phyloP scores from a whole-genome alignment of 2,113 vertebrate species.

The Nanger granti region DNA sequence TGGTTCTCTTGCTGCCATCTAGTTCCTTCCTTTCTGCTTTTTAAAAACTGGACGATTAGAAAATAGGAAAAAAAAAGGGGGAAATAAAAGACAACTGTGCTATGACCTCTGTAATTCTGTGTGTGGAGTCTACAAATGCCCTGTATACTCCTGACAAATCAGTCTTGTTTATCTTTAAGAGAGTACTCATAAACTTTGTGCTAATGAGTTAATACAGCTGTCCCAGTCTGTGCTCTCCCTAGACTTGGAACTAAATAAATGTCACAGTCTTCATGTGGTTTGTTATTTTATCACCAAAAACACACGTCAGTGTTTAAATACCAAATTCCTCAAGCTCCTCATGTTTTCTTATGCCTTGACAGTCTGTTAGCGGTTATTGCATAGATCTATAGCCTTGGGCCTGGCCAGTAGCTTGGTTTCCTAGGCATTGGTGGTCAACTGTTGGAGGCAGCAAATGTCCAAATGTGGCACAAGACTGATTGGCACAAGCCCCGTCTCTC shows the following conservation, averaged over 20 bases:
- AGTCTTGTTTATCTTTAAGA: not conserved
- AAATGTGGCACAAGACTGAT: not conserved
- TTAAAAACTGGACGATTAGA: not conserved
- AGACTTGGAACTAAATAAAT: not conserved
- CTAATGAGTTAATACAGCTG: not conserved
- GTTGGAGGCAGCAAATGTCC: not conserved
- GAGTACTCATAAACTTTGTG: not conserved
- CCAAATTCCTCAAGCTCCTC: not conserved
- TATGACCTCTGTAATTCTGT: not conserved
- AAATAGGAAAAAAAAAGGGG: not conserved
- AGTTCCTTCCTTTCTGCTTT: not conserved
- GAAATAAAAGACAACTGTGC: not conserved
- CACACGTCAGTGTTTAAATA: not conserved
- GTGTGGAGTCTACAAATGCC: not conserved
- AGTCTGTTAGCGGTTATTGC: not conserved
- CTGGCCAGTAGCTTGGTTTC: not conserved
- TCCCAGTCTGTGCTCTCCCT: not conserved
- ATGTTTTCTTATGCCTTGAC: not conserved
- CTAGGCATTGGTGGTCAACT: not conserved
- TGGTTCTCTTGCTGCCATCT: not conserved
- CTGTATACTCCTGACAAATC: not conserved
- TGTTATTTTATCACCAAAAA: not conserved
- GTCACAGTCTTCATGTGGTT: not conserved
- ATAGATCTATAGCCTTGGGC: not conserved
- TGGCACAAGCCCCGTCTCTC: not conserved